Evolutionary conservation across 2,797 vertebrate genomes (phyloP), one percentile per base, ranked within the genome.

Genomic region (Aulostomus chinensis): DNA sequence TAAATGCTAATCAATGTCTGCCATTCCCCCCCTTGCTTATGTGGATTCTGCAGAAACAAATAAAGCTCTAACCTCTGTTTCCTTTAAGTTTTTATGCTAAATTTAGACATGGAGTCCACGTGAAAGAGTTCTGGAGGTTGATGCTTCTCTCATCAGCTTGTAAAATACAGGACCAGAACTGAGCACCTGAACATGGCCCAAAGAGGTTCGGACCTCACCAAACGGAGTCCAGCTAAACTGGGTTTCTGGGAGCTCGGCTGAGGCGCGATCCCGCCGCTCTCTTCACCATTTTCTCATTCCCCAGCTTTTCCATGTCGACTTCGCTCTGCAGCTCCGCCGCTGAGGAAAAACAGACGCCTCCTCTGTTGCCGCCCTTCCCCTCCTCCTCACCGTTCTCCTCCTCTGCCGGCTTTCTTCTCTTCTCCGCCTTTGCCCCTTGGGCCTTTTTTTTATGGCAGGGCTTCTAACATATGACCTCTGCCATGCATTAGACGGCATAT

Each of bases 321-420:
- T 81, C 62, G 76, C 67, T 88, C 28, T 1, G 43, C 58, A 64
- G 78, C 58, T 76, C 57, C 28, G 31, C 46, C 58, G 54, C 57
- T 87, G 90, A 91, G 78, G 81, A 82, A 90, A 91, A 93, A 77
- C 88, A 91, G 87, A 88, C 75, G 59, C 65, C 66, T 37, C 70
- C 50, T 34, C 70, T 71, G 68, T 82, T 52, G 43, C 78, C 69
- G 20, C 57, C 11, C 61, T 34, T 37, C 10, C 51, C 53, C 49
- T 2, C 12, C 37, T 22, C 45, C 58, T 29, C 33, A 18, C 39
- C 42, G 25, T 46, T 5, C 61, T 45, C 41, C n/a, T 45, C 54
- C 51, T 5, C 26, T n/a, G n/a, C n/a, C n/a, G n/a, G n/a, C n/a
- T n/a, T n/a, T n/a, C n/a, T 70, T 68, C 30, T 58, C 62, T 66